These are phyloP conservation scores for Silurus meridionalis DNA, from an alignment of 2,113 vertebrate species.

Conservation along the genomic window DNA sequence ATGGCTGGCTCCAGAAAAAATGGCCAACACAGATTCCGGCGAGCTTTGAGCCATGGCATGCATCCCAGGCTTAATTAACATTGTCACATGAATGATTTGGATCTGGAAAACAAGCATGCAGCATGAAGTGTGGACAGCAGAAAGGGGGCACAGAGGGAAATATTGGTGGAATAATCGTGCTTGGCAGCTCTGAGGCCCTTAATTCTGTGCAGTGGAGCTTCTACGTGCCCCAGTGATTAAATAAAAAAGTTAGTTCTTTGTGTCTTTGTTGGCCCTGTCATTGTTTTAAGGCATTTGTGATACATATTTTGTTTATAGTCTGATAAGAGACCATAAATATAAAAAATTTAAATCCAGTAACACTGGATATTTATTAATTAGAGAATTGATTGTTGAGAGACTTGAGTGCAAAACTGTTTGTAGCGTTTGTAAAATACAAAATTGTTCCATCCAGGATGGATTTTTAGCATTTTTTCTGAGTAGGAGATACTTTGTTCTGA, in stretches of 20 bases:
- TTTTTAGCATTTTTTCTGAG: no score
- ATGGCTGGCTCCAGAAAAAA: conserved; percentile 42
- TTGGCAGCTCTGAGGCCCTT: conserved; percentile 65
- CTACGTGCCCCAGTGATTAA: conserved; percentile 65
- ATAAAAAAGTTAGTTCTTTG: conserved; percentile 45
- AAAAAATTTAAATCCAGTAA: no score
- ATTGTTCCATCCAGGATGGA: no score
- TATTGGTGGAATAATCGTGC: conserved; percentile 62
- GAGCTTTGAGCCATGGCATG: conserved; percentile 42
- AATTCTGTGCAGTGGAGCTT: conserved; percentile 71
- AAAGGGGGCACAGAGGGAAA: conserved; percentile 50
- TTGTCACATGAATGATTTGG: conserved; percentile 42
- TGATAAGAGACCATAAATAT: neutral
- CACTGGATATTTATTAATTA: no score
- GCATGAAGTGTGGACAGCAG: conserved; percentile 50
- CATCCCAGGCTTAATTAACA: conserved; percentile 52
- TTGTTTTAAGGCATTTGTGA: conserved; percentile 38
- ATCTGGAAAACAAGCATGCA: conserved; percentile 13
- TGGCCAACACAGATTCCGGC: conserved; percentile 35
- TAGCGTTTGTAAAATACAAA: no score
- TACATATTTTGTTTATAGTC: conserved; percentile 14
- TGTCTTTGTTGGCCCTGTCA: conserved; percentile 36
- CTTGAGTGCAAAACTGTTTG: no score
- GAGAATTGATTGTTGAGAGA: no score
- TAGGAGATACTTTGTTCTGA: no score